Evolutionary conservation across 2,888 invertebrate genomes (phyloP).

Genomic region (Stenchaetothrips biformis): DNA sequence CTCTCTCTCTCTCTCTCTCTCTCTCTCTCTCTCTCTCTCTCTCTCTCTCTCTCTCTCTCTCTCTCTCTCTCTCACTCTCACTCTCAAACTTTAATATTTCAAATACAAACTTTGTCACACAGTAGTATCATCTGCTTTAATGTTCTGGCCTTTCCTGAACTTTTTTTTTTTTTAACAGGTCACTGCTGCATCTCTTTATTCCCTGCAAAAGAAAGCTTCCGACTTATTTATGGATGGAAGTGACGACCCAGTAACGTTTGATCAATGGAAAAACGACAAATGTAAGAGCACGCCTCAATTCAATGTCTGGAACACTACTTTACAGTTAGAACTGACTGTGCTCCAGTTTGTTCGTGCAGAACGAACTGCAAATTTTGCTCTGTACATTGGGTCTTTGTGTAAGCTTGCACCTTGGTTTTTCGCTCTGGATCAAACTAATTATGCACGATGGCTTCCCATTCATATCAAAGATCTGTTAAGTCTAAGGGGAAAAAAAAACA

Average conservation of each 20-base stretch:
- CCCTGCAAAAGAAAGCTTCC: background rate
- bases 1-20: too few relatives aligned
- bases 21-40: too few relatives aligned
- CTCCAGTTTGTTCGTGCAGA: conserved; percentile 5
- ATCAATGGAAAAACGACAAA: background rate
- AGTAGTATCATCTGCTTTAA: too few relatives aligned
- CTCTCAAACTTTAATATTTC: too few relatives aligned
- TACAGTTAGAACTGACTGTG: background rate
- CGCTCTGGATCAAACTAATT: background rate
- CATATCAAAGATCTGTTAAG: background rate
- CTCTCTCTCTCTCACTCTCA: too few relatives aligned
- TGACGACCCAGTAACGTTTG: conserved; percentile 1
- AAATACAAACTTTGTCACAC: too few relatives aligned
- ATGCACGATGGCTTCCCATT: background rate
- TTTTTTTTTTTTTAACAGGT: background rate
- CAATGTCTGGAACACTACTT: background rate
- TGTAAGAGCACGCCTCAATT: background rate
- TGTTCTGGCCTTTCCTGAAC: too few relatives aligned
- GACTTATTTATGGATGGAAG: background rate
- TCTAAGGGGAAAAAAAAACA: background rate
- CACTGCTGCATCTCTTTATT: background rate
- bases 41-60: too few relatives aligned
- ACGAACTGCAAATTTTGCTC: background rate
- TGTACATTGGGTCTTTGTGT: background rate
- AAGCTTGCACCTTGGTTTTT: background rate